Evolutionary conservation across 1,140 invertebrate genomes (phyloP).

Genomic region (Diuraphis noxia): DNA sequence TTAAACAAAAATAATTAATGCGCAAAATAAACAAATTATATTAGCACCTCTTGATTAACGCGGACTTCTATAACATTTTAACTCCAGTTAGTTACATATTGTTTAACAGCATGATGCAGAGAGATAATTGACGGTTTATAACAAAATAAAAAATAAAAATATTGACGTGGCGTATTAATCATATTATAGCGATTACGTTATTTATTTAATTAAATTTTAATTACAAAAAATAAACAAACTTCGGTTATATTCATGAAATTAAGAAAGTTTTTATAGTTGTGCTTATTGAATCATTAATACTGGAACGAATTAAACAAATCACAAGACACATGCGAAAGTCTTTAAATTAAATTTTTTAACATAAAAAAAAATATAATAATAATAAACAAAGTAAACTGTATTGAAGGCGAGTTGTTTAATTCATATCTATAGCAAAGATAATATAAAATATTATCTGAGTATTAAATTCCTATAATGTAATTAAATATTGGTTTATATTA

Average conservation of each 20-base stretch:
- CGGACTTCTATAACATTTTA: not conserved
- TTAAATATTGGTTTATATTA: not conserved
- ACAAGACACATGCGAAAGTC: too few relatives aligned
- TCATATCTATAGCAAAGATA: not conserved
- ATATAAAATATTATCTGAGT: not conserved
- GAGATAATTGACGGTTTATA: not conserved
- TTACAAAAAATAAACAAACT: too few relatives aligned
- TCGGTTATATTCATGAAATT: too few relatives aligned
- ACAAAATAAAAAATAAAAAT: not conserved
- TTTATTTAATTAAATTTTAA: not conserved
- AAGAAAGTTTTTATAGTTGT: too few relatives aligned
- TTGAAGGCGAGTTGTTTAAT: not conserved
- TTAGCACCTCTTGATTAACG: not conserved
- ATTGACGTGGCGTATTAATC: not conserved
- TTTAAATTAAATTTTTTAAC: too few relatives aligned
- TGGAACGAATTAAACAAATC: too few relatives aligned
- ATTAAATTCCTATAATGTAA: not conserved
- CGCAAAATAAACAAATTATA: not conserved
- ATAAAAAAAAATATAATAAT: too few relatives aligned
- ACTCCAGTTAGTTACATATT: not conserved
- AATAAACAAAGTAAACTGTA: not conserved
- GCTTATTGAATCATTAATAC: too few relatives aligned
- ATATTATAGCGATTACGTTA: not conserved
- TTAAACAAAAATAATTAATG: not conserved
- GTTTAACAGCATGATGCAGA: not conserved